phyloP scores from a whole-genome alignment of 2,113 vertebrate genomes.

The Bolborhynchus lineola region DNA sequence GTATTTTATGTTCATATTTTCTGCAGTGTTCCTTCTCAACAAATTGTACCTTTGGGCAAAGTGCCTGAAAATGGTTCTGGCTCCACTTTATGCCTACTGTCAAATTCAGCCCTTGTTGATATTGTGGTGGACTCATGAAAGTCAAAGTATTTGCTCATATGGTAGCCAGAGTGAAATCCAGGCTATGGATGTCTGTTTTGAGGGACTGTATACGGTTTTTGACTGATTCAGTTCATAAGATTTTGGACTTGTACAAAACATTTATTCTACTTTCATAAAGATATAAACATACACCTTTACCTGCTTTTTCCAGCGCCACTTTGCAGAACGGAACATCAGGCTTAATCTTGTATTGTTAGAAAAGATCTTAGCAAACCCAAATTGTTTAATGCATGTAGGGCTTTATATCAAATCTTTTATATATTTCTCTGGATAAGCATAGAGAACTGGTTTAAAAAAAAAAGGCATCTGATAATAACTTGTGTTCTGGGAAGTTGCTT shows the following conservation, averaged over 20 bases:
- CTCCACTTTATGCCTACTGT: not conserved
- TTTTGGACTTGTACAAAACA: not conserved
- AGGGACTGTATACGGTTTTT: not conserved
- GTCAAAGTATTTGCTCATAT: not conserved
- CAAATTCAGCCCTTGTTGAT: not conserved
- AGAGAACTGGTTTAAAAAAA: not conserved
- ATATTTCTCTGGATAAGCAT: not conserved
- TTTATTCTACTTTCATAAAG: not conserved
- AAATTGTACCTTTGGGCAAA: not conserved
- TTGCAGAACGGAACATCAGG: not conserved
- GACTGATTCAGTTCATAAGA: not conserved
- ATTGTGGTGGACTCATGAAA: not conserved
- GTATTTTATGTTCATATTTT: not conserved
- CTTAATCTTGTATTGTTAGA: not conserved
- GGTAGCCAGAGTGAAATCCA: not conserved
- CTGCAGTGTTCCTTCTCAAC: not conserved
- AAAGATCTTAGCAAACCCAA: not conserved
- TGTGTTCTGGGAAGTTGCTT: not conserved
- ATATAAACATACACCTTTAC: not conserved
- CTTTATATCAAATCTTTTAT: not conserved
- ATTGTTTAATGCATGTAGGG: not conserved
- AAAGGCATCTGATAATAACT: not conserved
- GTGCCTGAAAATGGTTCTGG: not conserved
- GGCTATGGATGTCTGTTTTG: not conserved
- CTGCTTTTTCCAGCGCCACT: not conserved